Conservation (phyloP, 2,113 vertebrate species). For the Eurystomus gularis region DNA sequence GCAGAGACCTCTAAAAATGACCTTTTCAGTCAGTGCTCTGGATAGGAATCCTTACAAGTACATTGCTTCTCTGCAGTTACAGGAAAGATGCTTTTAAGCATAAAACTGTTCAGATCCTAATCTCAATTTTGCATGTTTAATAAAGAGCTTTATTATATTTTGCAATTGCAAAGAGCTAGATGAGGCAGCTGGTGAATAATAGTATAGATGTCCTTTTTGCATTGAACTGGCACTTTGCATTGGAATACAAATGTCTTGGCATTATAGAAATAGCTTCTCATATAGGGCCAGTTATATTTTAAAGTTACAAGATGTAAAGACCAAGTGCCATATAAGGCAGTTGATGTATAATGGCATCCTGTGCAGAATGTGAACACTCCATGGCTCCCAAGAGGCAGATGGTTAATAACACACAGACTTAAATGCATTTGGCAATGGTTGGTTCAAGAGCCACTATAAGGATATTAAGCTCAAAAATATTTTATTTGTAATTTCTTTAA, state of each 20-base stretch:
- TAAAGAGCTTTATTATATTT: constrained; percentile 27
- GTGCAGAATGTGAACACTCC: not conserved
- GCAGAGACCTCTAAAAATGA: not conserved
- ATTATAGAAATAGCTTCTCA: constrained; percentile 35
- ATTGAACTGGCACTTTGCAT: not conserved
- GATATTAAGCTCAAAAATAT: not conserved
- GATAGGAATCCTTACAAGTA: not conserved
- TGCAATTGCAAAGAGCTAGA: constrained; percentile 26
- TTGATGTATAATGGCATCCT: not conserved
- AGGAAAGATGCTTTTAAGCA: not conserved
- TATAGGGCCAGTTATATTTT: constrained; percentile 21
- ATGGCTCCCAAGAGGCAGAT: not conserved
- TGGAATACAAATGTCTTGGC: constrained; percentile 38
- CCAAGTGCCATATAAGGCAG: not conserved
- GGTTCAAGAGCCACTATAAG: not conserved
- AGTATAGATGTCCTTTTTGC: constrained; percentile 14
- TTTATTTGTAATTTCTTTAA: constrained; percentile 36
- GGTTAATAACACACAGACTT: constrained; percentile 25
- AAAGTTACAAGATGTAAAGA: constrained; percentile 30
- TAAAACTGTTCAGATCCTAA: not conserved
- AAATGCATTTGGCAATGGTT: constrained; percentile 9
- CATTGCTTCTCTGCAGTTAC: not conserved
- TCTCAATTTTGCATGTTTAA: constrained; percentile 22
- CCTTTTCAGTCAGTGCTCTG: not conserved
- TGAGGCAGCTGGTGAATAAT: constrained; percentile 54